Conservation (phyloP, 2,113 vertebrate species). For the Bambusicola thoracicus region DNA sequence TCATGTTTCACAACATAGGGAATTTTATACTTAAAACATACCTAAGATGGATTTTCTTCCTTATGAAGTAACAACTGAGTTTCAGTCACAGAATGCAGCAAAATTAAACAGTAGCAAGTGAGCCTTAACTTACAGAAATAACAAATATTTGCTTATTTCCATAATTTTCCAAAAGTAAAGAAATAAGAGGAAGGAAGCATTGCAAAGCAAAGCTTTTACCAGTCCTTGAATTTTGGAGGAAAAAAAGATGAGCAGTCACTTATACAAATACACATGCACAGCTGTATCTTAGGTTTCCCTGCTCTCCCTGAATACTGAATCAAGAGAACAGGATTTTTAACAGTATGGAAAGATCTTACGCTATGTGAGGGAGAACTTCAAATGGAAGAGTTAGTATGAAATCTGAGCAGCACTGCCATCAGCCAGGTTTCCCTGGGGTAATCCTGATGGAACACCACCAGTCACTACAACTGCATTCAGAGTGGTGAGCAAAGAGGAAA, state of each 20-base stretch:
- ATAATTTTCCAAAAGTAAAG: neutral
- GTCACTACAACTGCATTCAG: neutral
- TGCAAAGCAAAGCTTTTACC: neutral
- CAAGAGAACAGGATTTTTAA: neutral
- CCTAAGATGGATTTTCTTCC: neutral
- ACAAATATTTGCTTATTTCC: neutral
- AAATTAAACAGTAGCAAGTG: neutral
- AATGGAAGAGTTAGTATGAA: neutral
- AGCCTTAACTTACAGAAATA: neutral
- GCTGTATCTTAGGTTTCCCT: neutral
- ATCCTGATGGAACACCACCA: neutral
- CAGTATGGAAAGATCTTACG: neutral
- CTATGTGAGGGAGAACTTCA: neutral
- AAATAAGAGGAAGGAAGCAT: neutral
- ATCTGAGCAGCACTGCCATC: accelerated
- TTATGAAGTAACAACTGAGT: neutral
- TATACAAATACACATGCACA: accelerated
- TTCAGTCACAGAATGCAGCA: neutral
- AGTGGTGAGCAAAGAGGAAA: neutral
- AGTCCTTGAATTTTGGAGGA: neutral
- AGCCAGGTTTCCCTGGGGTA: neutral
- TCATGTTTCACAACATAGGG: neutral
- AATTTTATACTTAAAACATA: neutral
- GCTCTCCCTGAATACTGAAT: neutral
- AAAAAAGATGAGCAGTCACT: neutral